phyloP scores from a whole-genome alignment of 2,888 invertebrate species.

The Pristionchus fissidentatus region DNA sequence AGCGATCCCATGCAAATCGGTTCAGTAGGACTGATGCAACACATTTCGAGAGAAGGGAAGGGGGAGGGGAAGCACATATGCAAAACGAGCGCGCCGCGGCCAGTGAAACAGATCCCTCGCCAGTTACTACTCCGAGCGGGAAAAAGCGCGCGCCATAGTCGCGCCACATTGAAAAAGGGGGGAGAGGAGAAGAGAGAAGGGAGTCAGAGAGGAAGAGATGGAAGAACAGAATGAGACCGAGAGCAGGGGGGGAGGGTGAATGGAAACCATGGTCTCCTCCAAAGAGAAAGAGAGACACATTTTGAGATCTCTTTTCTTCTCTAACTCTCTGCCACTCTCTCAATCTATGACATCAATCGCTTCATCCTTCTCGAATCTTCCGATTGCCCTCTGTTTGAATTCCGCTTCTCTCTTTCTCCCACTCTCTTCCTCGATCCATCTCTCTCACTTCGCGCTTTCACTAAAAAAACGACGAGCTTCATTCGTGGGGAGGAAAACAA shows the following conservation, averaged over 20 bases:
- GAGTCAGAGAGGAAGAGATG: background rate
- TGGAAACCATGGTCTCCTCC: conserved; percentile 28
- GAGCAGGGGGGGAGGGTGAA: background rate
- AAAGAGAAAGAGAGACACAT: background rate
- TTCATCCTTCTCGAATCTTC: conserved; percentile 36
- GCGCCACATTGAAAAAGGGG: background rate
- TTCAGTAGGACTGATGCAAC: too few relatives aligned
- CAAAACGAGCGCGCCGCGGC: background rate
- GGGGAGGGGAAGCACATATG: background rate
- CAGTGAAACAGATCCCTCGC: too few relatives aligned
- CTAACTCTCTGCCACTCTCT: background rate
- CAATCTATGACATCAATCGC: background rate
- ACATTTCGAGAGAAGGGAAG: too few relatives aligned
- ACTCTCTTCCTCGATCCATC: too few relatives aligned
- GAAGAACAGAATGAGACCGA: background rate
- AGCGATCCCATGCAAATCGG: background rate
- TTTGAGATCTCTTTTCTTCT: background rate
- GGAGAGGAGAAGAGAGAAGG: background rate
- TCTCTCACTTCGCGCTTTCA: conserved; percentile 11
- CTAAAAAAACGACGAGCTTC: background rate
- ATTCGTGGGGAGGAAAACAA: background rate
- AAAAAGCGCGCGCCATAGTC: background rate
- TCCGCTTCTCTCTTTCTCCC: too few relatives aligned
- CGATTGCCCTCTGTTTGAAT: conserved; percentile 24
- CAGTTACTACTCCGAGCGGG: background rate